Evolutionary conservation across 2,113 vertebrate genomes (phyloP).

Genomic region (Callaeas wilsoni): DNA sequence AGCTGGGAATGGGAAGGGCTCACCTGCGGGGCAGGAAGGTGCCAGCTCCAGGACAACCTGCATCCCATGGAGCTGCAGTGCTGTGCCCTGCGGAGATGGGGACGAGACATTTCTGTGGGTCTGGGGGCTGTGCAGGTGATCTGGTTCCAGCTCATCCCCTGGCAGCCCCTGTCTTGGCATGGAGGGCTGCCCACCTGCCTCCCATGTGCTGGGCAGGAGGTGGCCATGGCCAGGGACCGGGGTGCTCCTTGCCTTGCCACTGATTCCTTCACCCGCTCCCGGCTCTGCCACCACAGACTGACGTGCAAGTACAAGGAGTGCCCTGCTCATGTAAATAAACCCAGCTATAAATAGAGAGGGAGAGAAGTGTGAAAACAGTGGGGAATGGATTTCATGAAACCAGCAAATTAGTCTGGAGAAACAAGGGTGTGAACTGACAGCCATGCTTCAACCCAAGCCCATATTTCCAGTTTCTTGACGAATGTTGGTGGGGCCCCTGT

Average conservation of each 20-base stretch:
- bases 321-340: constrained; percentile 43
- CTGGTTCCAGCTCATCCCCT: accelerated
- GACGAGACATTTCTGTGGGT: accelerated
- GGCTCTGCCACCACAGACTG: neutral
- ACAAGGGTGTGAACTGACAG: constrained; percentile 54
- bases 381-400: constrained; percentile 56
- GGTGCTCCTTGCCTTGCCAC: neutral
- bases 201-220: neutral
- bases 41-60: neutral
- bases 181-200: neutral
- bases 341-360: constrained; percentile 63
- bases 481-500: neutral
- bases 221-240: neutral
- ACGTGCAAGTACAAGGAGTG: constrained; percentile 33
- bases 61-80: accelerated
- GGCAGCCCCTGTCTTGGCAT: accelerated
- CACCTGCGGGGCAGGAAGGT: neutral
- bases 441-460: neutral
- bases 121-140: accelerated
- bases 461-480: neutral
- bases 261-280: neutral
- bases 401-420: constrained; percentile 61
- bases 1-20: neutral
- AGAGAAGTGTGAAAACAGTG: constrained; percentile 66
- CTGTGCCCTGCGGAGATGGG: accelerated